These are phyloP conservation scores for Mesopsocus fuscifrons DNA, from an alignment of 2,888 invertebrate species.

Conservation along the genomic window DNA sequence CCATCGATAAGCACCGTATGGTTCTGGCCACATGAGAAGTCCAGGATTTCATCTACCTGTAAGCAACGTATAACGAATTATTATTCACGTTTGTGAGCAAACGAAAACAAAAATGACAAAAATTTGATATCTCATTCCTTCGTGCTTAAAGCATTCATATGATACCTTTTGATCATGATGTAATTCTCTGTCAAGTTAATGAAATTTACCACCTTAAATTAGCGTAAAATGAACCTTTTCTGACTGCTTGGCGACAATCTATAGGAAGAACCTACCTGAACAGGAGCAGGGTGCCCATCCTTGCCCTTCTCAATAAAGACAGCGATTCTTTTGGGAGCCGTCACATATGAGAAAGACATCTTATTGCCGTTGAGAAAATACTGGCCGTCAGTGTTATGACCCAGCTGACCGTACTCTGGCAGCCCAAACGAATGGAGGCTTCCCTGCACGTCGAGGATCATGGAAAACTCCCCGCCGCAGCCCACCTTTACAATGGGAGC, in stretches of 20 bases:
- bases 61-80: no score
- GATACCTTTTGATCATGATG: no score
- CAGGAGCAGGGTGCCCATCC: slow-evolving; percentile 64
- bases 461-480: slow-evolving; percentile 84
- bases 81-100: no score
- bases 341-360: slow-evolving; percentile 69
- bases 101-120: no score
- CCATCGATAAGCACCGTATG: slow-evolving; percentile 82
- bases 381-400: slow-evolving; percentile 89
- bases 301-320: slow-evolving; percentile 75
- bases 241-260: no score
- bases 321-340: slow-evolving; percentile 63
- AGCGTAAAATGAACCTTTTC: no score
- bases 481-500: slow-evolving; percentile 76
- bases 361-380: slow-evolving; percentile 82
- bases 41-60: slow-evolving; percentile 63
- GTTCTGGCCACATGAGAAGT: slow-evolving; percentile 79
- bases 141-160: no score
- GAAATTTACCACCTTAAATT: no score
- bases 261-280: slow-evolving; percentile 32
- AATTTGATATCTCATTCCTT: no score
- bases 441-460: slow-evolving; percentile 77
- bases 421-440: slow-evolving; percentile 78
- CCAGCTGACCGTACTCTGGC: slow-evolving; percentile 83
- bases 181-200: no score